Base-by-base conservation (phyloP, 2,888 invertebrate genomes). In the Agelastica alni region DNA sequence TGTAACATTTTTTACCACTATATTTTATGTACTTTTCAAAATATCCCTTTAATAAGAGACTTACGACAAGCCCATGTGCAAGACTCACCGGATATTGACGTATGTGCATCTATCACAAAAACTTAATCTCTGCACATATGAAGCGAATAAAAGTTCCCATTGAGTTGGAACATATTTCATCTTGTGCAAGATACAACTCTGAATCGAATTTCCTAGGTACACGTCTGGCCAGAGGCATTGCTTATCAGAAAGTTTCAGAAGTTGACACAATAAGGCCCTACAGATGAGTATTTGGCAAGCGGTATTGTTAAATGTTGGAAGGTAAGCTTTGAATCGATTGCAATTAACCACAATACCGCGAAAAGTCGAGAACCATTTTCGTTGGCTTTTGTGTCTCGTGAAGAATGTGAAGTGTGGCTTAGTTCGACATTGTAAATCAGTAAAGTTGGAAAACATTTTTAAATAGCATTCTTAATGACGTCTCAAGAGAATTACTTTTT, bases 231-330 rank as follows among this genome's bases (percentile, higher is more conserved):
- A 59, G 51, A 61, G 46, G 48, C 60, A 41, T 58, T 51, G 65
- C 67, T 70, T 70, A 70, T 70, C 70, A 62, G 59, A 57, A 68
- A 71, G 65, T 69, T 69, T 61, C 68, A 67, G 67, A 61, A 69
- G 62, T 60, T 63, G 66, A 59, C 63, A 65, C 68, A 63, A 65
- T 63, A 51, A 52, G 53, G 53, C 51, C 47, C 59, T 57, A 59
- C 64, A 62, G 64, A 66, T 66, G 63, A 61, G 62, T 61, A 59
- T 65, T 61, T 57, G 51, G 56, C 53, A 56, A 53, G 54, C 43
- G 48, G 61, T 42, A 49, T 49, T 49, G 49, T 49, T 26, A 16
- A 32, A 49, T 32, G 41, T 42, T 32, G 49, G 12, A 18, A 48
- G 34, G 41, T 49, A 60, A 60, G 44, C 51, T 63, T 49, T 32